Percentiles rank a stretch among this genome's conserved stretches.
Conservation (phyloP, 2,113 vertebrate genomes). For the Anarhynchus alexandrinus region DNA sequence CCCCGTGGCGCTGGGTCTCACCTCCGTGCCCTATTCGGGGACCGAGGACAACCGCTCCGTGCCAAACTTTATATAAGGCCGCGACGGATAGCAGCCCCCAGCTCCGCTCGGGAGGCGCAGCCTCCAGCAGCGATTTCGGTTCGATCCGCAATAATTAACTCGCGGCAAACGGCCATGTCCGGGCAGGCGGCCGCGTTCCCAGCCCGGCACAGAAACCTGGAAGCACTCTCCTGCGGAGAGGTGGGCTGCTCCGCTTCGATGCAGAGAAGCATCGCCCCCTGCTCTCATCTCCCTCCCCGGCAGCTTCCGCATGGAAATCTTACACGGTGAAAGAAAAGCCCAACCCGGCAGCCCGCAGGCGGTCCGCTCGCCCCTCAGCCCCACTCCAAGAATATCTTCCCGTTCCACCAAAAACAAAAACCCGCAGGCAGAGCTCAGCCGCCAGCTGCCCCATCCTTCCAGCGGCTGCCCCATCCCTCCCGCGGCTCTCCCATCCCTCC, state of each 20-base stretch:
- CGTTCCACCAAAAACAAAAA: rapidly evolving
- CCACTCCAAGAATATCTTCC: not conserved
- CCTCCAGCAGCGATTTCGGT: not conserved
- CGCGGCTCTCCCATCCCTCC: not conserved
- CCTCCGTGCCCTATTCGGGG: not conserved
- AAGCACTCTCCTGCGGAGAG: not conserved
- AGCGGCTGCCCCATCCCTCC: too few relatives aligned
- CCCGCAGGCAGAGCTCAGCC: not conserved
- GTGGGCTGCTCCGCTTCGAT: not conserved
- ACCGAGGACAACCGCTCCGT: rapidly evolving
- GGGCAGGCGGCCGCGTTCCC: not conserved
- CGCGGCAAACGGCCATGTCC: not conserved
- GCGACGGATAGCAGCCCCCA: not conserved
- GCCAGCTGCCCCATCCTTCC: not conserved
- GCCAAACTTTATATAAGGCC: rapidly evolving
- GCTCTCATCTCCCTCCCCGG: not conserved
- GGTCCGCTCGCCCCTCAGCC: not conserved
- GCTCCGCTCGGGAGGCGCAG: not conserved
- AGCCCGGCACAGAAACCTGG: not conserved
- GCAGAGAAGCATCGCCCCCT: not conserved
- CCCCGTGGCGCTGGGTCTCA: not conserved
- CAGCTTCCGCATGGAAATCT: not conserved
- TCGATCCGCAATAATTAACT: not conserved
- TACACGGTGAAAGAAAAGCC: not conserved
- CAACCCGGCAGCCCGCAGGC: not conserved